Evolutionary conservation across 2,797 vertebrate genomes (phyloP), one percentile per base, ranked within the genome.

Genomic region (Buceros bicornis): DNA sequence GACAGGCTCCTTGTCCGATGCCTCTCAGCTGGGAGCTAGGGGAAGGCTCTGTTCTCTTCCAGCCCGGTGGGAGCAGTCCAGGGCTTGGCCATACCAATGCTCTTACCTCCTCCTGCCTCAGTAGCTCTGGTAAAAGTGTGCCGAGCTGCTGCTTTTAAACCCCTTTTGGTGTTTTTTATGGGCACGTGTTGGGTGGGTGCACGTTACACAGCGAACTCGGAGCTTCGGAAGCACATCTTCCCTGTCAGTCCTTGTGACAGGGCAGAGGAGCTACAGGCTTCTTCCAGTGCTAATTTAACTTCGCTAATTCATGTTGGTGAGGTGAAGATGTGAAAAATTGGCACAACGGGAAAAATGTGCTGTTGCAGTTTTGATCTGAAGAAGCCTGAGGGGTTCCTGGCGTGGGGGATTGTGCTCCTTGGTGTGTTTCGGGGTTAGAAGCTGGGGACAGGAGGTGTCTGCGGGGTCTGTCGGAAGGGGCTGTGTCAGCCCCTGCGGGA

Each of bases 381-480:
- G 50, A 33, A 66, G 12, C 28, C 47, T 2, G 28, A 20, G 62
- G 2, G 6, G 6, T 40, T 11, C 26, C 53, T 35, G 11, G 79
- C 40, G 43, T 24, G 11, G 9, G 11, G 3, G 6, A 16, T 25
- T 2, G 17, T 22, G 14, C 33, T 60, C 17, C 29, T 29, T 7
- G 28, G 22, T 13, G 7, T 7, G 31, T 40, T 5, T 51, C 24
- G 8, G 8, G 50, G 43, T 14, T 8, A 2, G 4, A 21, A 19
- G 28, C 35, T 37, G 0, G 15, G 65, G 47, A 28, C 22, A 4
- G 1, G 2, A 28, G 6, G 40, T 2, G 14, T 5, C 5, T 9
- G 14, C 29, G 42, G 18, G 22, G 0, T 33, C 11, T 21, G 13
- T 1, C 6, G 29, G 31, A 3, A 17, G 1, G 0, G 8, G 35